phyloP scores from a whole-genome alignment of 1,140 invertebrate genomes.

The Aradophagus sp. region DNA sequence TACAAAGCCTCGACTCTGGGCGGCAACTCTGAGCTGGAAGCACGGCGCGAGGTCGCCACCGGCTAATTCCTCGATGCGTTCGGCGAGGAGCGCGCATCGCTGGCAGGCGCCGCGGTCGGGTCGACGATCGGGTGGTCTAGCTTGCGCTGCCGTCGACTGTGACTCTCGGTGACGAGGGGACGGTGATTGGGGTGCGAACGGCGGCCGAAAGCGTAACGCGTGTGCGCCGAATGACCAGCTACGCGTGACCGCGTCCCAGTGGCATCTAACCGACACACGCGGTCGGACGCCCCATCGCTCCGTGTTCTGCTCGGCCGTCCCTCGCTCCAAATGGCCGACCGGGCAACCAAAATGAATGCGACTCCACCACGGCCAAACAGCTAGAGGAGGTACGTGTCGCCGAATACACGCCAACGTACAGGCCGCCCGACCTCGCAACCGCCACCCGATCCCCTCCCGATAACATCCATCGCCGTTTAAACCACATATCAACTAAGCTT shows the following conservation, averaged over 20 bases:
- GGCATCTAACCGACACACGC: slow-evolving; percentile 26
- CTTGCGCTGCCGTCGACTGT: too few relatives aligned
- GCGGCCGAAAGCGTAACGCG: slow-evolving; percentile 62
- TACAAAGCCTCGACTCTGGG: too few relatives aligned
- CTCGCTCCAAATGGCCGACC: slow-evolving; percentile 65
- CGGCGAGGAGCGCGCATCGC: slow-evolving; percentile 47
- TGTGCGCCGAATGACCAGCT: slow-evolving; percentile 52
- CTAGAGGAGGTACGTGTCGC: too few relatives aligned
- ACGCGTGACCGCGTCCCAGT: slow-evolving; percentile 8
- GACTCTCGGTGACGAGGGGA: slow-evolving; percentile 62
- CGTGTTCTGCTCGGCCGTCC: slow-evolving; percentile 59
- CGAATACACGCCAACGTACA: too few relatives aligned
- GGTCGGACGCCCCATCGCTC: slow-evolving; percentile 30
- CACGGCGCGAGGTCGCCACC: slow-evolving; percentile 14
- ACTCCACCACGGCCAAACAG: slow-evolving; percentile 61
- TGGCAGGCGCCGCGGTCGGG: slow-evolving; percentile 48
- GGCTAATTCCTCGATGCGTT: slow-evolving; percentile 34
- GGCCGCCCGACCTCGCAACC: slow-evolving; percentile 12
- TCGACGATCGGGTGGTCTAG: slow-evolving; percentile 55
- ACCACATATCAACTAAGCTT: too few relatives aligned
- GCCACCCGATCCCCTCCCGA: neutral
- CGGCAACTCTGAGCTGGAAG: too few relatives aligned
- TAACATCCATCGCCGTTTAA: neutral
- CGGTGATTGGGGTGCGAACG: slow-evolving; percentile 63
- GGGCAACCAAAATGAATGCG: slow-evolving; percentile 63